Evolutionary conservation across 1,140 invertebrate genomes (phyloP), one percentile per base, ranked within the genome.

Genomic region (Tyrophagus putrescentiae): DNA sequence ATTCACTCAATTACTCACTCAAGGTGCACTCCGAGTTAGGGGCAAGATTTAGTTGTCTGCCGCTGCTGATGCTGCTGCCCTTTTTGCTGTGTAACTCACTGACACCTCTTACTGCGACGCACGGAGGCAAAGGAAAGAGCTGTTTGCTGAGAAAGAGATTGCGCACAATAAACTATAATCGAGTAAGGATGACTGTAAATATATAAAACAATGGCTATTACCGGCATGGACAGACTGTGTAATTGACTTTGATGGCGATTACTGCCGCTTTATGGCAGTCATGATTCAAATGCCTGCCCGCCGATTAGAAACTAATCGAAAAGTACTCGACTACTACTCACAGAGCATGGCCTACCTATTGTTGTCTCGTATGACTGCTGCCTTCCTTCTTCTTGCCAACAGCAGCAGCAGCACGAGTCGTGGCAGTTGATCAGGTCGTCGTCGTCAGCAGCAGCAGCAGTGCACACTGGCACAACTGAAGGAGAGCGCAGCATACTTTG

Each of bases 161-260:
- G 18, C 23, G 45, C 45, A 48, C 45, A 48, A 48, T 48, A 21
- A 21, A 18, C 45, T 18, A 48, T 48, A 48, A 48, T 48, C 45
- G 45, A 48, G 45, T 48, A 48, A 48, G 23, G 45, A 48, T 48
- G 45, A 48, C 18, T 48, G 45, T 29, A 48, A 48, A 48, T 18
- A 48, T 13, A 13, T 48, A 48, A 48, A 18, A 48, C 45, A 48
- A 48, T 48, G 45, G 45, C 45, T 18, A 48, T 48, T 48, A 48
- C 45, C 45, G 45, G 45, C 7, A n/a, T 29, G 45, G 45, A 18
- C 7, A 6, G 18, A 29, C 7, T 18, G 45, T 7, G 18, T 48
- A 48, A 48, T 48, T 48, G 45, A 48, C 45, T 48, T 48, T 9
- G 7, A 18, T 18, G 45, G 21, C 45, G 45, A 48, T 48, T 48